These are phyloP conservation scores for Petrocephalus zakoni DNA, from an alignment of 2,113 vertebrate genomes.

Conservation along the genomic window DNA sequence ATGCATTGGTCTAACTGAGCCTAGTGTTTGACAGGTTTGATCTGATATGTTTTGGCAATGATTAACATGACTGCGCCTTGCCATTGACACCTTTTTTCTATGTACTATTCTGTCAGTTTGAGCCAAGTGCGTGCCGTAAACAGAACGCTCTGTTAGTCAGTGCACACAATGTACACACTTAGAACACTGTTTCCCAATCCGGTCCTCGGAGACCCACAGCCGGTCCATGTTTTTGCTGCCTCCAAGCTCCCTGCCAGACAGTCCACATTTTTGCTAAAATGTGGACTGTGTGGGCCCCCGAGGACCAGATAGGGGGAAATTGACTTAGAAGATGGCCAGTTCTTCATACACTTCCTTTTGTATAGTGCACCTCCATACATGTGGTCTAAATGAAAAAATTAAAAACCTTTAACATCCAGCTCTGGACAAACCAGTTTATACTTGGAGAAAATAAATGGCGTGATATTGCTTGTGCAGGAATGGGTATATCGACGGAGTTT, in stretches of 20 bases:
- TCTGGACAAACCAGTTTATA: neutral
- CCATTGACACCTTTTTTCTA: neutral
- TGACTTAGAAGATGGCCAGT: neutral
- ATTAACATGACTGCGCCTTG: neutral
- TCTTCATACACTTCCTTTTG: neutral
- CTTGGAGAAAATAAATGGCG: neutral
- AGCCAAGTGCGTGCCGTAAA: neutral
- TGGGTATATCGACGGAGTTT: neutral
- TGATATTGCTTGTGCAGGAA: neutral
- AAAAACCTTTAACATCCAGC: neutral
- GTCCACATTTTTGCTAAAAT: too few relatives aligned
- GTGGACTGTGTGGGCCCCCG: too few relatives aligned
- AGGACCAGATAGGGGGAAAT: too few relatives aligned
- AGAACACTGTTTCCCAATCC: too few relatives aligned
- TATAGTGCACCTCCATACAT: too few relatives aligned
- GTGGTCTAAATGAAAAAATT: neutral
- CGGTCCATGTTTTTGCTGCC: too few relatives aligned
- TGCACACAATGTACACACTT: neutral
- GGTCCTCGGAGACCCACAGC: too few relatives aligned
- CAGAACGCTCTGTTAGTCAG: neutral
- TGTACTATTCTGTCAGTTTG: neutral
- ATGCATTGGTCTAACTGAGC: neutral
- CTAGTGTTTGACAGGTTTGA: neutral
- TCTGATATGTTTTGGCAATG: neutral
- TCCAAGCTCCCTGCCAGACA: too few relatives aligned